phyloP scores from a whole-genome alignment of 2,113 vertebrate genomes.

The Chaetops frenatus region DNA sequence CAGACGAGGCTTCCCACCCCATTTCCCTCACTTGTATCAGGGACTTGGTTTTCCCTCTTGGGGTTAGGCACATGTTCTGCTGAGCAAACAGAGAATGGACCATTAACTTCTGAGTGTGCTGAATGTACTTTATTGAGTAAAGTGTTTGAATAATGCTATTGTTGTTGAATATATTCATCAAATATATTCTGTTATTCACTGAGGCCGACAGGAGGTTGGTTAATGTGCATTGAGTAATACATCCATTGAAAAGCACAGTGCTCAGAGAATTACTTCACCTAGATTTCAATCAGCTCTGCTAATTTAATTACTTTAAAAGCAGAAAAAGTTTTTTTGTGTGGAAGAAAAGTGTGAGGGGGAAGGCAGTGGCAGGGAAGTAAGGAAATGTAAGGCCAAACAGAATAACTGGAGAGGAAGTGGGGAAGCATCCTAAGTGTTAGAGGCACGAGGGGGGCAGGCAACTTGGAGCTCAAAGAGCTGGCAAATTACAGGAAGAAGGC shows the following conservation, averaged over 20 bases:
- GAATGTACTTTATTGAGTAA: background rate
- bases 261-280: background rate
- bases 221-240: background rate
- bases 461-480: background rate
- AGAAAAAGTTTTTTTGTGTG: background rate
- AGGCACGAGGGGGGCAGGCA: background rate
- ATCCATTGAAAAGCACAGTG: background rate
- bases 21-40: background rate
- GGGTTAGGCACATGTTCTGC: background rate
- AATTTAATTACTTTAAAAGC: constrained; percentile 6
- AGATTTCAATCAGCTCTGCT: background rate
- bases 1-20: background rate
- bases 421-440: background rate
- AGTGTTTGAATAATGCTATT: background rate
- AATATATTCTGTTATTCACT: background rate
- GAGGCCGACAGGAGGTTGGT: background rate
- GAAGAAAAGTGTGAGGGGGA: background rate
- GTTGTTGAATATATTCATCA: background rate
- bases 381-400: background rate
- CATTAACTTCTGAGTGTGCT: background rate
- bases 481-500: background rate
- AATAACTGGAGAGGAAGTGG: background rate
- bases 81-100: background rate
- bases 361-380: background rate
- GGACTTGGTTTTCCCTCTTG: background rate